phyloP scores from a whole-genome alignment of 2,113 vertebrate genomes.

The Bubalus kerabau region DNA sequence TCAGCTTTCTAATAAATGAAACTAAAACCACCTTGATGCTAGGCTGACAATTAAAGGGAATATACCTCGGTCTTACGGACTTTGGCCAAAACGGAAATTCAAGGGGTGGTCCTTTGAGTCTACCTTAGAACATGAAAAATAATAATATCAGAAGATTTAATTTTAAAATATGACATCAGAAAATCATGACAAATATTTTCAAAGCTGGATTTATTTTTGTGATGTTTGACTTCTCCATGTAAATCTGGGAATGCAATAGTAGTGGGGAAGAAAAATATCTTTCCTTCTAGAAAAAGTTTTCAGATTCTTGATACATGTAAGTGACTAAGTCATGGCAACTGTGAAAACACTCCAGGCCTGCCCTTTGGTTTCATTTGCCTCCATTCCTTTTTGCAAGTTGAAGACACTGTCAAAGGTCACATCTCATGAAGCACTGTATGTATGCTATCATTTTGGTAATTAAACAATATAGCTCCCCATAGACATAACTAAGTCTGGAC shows the following conservation, averaged over 20 bases:
- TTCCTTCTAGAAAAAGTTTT: background rate
- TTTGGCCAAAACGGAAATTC: background rate
- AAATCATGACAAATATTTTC: background rate
- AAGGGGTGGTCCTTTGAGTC: background rate
- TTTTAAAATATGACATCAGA: background rate
- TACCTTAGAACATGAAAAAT: background rate
- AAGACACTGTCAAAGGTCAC: background rate
- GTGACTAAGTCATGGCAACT: background rate
- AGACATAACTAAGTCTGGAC: background rate
- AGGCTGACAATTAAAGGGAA: background rate
- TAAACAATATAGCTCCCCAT: background rate
- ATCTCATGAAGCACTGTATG: accelerated
- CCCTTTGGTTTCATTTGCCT: background rate
- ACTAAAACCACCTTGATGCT: background rate
- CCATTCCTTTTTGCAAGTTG: background rate
- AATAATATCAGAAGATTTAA: background rate
- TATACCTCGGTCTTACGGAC: background rate
- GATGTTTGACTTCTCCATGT: background rate
- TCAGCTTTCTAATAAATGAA: background rate
- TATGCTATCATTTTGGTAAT: background rate
- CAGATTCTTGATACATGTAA: background rate
- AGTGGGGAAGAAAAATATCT: background rate
- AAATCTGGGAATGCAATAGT: background rate
- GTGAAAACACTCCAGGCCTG: background rate
- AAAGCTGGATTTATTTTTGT: background rate